These are phyloP conservation scores for Eurystomus glaucurus DNA, from an alignment of 2,797 vertebrate genomes.

Conservation along the genomic window DNA sequence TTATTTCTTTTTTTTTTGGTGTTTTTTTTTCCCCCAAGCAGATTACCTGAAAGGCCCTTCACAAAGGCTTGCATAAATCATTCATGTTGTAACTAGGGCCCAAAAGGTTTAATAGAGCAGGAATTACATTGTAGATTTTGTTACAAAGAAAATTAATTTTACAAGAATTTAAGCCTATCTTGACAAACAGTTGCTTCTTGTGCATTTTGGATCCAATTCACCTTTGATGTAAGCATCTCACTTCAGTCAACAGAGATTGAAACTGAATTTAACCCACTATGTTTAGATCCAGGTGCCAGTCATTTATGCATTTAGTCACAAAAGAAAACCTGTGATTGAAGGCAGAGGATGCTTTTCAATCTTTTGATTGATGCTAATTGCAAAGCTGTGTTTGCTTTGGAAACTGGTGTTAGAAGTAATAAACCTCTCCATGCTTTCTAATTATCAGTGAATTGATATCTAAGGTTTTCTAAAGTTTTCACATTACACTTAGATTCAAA, in stretches of 20 bases:
- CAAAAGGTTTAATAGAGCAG: neutral
- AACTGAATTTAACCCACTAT: neutral
- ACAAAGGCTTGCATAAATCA: neutral
- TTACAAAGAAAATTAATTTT: conserved; percentile 39
- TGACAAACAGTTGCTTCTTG: neutral
- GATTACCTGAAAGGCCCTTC: neutral
- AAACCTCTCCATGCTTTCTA: neutral
- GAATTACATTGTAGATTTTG: neutral
- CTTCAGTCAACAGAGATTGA: neutral
- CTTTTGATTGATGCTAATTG: neutral
- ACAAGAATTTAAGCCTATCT: neutral
- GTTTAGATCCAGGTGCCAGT: neutral
- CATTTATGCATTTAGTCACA: neutral
- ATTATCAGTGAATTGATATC: neutral
- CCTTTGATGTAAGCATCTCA: neutral
- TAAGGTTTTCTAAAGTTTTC: neutral
- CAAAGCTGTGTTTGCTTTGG: neutral
- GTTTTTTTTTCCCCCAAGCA: neutral
- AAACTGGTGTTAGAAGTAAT: neutral
- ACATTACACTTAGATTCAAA: neutral
- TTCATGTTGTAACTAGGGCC: neutral
- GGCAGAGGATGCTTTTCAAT: neutral
- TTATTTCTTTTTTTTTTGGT: neutral
- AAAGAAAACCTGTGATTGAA: neutral
- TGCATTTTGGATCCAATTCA: neutral